Conservation (phyloP, 2,888 invertebrate species). For the Drosophila multiciliata region DNA sequence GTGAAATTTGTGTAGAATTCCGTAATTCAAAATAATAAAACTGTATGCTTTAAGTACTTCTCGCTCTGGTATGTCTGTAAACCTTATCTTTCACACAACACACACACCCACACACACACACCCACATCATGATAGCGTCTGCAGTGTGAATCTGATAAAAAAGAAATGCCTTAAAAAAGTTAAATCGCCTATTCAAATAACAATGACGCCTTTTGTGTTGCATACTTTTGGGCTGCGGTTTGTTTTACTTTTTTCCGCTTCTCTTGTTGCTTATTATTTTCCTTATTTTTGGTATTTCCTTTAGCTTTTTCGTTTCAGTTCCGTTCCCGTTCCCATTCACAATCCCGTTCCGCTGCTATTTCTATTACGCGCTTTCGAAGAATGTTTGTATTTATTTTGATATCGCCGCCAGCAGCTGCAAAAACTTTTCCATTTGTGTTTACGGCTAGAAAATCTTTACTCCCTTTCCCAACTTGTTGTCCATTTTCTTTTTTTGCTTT, state of each 20-base stretch:
- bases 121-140: background rate
- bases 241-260: slow-evolving; percentile 35
- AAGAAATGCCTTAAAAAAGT: background rate
- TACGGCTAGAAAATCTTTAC: slow-evolving; percentile 25
- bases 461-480: background rate
- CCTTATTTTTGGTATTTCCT: background rate
- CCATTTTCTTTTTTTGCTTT: slow-evolving; percentile 1
- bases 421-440: slow-evolving; percentile 41
- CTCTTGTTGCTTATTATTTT: background rate
- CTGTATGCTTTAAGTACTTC: background rate
- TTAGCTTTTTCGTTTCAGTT: background rate
- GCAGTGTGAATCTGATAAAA: slow-evolving; percentile 9
- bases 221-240: slow-evolving; percentile 36
- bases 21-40: background rate
- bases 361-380: slow-evolving; percentile 16
- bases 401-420: slow-evolving; percentile 34
- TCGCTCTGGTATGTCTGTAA: background rate
- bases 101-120: background rate
- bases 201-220: slow-evolving; percentile 37
- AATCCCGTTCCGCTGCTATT: slow-evolving; percentile 5
- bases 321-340: slow-evolving; percentile 1
- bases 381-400: slow-evolving; percentile 41
- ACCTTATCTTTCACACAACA: background rate
- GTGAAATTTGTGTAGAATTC: background rate
- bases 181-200: slow-evolving; percentile 23